Evolutionary conservation across 2,113 vertebrate species (phyloP).

Genomic region (Psettodes erumei): DNA sequence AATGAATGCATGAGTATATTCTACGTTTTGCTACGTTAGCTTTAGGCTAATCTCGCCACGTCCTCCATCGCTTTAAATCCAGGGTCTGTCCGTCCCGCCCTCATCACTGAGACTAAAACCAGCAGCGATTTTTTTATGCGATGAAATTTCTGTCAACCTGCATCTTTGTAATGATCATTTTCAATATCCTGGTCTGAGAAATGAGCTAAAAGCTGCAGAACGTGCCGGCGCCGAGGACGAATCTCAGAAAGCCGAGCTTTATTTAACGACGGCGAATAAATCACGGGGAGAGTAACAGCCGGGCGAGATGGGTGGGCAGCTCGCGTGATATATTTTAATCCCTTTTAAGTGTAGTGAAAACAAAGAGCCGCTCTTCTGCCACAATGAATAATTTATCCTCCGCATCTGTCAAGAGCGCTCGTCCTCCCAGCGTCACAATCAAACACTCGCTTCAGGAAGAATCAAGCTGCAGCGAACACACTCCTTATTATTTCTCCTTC

Average conservation of each 20-base stretch:
- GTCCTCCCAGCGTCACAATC: conserved; percentile 39
- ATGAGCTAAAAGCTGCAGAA: background rate
- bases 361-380: conserved; percentile 5
- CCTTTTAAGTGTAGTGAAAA: conserved; percentile 19
- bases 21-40: too few relatives aligned
- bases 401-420: conserved; percentile 45
- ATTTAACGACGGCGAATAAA: conserved; percentile 36
- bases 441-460: conserved; percentile 45
- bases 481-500: conserved; percentile 35
- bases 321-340: conserved; percentile 14
- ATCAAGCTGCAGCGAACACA: conserved; percentile 44
- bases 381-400: conserved; percentile 56
- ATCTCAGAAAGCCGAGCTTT: background rate
- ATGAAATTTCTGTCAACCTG: background rate
- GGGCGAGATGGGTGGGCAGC: background rate
- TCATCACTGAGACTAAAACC: background rate
- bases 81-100: too few relatives aligned
- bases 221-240: background rate
- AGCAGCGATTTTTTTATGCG: background rate
- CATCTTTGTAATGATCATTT: background rate
- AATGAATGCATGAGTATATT: too few relatives aligned
- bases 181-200: background rate
- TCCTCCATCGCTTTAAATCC: too few relatives aligned
- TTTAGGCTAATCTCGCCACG: too few relatives aligned
- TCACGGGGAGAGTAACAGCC: background rate